Percentiles rank a stretch among this genome's conserved stretches.
phyloP scores from a whole-genome alignment of 2,797 vertebrate genomes.

The Pteropus rufus region DNA sequence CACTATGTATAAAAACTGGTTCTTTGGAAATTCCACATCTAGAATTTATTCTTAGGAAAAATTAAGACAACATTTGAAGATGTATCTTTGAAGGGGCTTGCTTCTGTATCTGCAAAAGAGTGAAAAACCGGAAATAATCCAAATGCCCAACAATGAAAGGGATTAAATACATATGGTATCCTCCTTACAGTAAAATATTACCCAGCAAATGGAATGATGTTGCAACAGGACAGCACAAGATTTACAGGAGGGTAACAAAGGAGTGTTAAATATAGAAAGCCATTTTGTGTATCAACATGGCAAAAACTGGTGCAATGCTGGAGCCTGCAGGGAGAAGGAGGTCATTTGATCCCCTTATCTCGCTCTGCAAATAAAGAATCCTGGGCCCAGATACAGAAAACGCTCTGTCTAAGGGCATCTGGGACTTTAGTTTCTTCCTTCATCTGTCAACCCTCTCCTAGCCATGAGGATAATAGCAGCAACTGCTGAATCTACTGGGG shows the following conservation, averaged over 20 bases:
- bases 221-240: background rate
- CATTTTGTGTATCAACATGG: background rate
- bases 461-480: background rate
- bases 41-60: conserved; percentile 21
- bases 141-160: background rate
- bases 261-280: background rate
- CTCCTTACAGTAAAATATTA: background rate
- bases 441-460: background rate
- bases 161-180: background rate
- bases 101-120: background rate
- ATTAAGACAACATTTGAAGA: background rate
- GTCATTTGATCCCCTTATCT: background rate
- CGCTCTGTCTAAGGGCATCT: background rate
- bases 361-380: background rate
- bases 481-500: background rate
- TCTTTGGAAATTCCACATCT: background rate
- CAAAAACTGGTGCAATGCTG: background rate
- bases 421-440: background rate
- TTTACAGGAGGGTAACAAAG: background rate
- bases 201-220: background rate
- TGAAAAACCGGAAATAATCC: background rate
- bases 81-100: background rate
- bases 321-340: background rate
- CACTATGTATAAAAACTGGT: background rate
- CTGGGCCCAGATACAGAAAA: background rate